Percentiles rank a stretch among this genome's conserved stretches.
Evolutionary conservation across 2,797 vertebrate genomes (phyloP).

Genomic region (Coregonus suidteri): DNA sequence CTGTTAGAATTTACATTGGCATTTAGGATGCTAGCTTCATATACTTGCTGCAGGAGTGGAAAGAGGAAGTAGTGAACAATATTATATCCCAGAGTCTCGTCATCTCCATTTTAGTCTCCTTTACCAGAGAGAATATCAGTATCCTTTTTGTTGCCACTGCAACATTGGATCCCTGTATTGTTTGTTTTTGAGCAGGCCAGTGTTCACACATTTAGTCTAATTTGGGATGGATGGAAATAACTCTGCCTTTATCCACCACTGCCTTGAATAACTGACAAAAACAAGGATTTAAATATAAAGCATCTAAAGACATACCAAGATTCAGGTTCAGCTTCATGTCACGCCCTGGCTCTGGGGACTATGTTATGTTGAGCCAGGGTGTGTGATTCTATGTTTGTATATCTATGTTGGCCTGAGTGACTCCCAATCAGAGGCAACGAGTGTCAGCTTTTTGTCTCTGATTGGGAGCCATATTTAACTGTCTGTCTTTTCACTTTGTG

Average conservation of each 20-base stretch:
- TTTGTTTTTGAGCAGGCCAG: conserved; percentile 32
- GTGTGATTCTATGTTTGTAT: too few species aligned
- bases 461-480: too few species aligned
- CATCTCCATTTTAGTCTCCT: conserved; percentile 9
- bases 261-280: conserved; percentile 1
- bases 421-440: too few species aligned
- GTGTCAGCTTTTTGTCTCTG: too few species aligned
- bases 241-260: conserved; percentile 1
- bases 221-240: conserved; percentile 11
- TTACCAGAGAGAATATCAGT: conserved; percentile 6
- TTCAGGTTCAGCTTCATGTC: conserved; percentile 4
- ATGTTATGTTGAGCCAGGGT: too few species aligned
- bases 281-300: not conserved
- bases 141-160: not conserved
- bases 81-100: not conserved
- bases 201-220: conserved; percentile 19
- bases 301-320: not conserved
- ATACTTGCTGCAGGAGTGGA: not conserved
- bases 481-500: too few species aligned
- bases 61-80: not conserved
- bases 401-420: too few species aligned
- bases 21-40: not conserved
- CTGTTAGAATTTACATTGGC: not conserved
- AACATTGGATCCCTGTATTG: conserved; percentile 28
- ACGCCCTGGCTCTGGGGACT: too few species aligned